Base-by-base conservation (phyloP, 2,113 vertebrate species). In the Rissa tridactyla region DNA sequence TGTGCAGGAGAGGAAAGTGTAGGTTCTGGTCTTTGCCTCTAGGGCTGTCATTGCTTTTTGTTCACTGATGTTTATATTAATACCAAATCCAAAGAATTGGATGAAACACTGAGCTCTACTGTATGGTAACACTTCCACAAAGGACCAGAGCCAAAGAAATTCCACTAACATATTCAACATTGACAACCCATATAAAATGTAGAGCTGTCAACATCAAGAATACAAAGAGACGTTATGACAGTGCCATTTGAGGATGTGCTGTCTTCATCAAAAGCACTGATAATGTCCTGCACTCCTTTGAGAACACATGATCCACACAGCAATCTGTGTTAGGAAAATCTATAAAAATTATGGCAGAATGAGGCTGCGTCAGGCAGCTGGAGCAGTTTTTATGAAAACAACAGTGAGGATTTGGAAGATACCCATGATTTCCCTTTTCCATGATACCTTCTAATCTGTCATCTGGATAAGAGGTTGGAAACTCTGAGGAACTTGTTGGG, bases 201-300 rank as follows among this genome's bases (percentile, higher is more conserved):
- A 55, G 29, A 70, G 15, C n/a, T 82, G 55, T 79, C 82, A 91
- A 42, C 20, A 55, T 30, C 9, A 62, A 34, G 47, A 90, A 19
- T 75, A 64, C 49, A 26, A 46, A 9, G 9, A 75, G 57, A 80
- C 29, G 7, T 82, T 81, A 8, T 68, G 55, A 46, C n/a, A 6
- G 11, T 68, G 29, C 29, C 5, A 16, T 88, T 91, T 1, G 19
- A 55, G 29, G 27, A 32, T 71, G 20, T 46, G 42, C 17, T 58
- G 13, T 46, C 44, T 86, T 81, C 4, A 49, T 10, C 3, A 6
- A 49, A 81, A 86, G 27, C 27, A 42, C 36, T n/a, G 27, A 32
- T 66, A 5, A 13, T 32, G 30, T 58, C 13, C 4, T 85, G 7
- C 2, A 7, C 30, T 81, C 27, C 0, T 0, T 5, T 66, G 52